These are phyloP conservation scores for Fragum fragum DNA, from an alignment of 2,888 invertebrate species.

Conservation along the genomic window DNA sequence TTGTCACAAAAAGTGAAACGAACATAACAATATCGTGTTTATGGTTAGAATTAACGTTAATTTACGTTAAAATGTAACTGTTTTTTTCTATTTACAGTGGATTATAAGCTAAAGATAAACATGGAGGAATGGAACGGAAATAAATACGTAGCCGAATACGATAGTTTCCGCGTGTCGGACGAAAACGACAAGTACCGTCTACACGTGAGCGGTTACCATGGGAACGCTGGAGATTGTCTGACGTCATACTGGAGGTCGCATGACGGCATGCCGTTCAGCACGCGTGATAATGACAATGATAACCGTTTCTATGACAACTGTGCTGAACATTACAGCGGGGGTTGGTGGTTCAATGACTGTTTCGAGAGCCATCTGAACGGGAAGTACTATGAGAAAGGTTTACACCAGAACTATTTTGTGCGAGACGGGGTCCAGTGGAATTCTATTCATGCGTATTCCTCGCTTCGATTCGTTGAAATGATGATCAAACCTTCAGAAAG, in stretches of 20 bases:
- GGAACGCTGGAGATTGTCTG: conserved; percentile 96
- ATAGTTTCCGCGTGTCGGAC: conserved; percentile 91
- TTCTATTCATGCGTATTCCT: conserved; percentile 83
- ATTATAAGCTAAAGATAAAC: conserved; percentile 93
- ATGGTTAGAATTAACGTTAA: no score
- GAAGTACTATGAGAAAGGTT: conserved; percentile 83
- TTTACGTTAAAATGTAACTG: no score
- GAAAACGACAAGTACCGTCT: conserved; percentile 92
- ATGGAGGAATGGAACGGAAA: conserved; percentile 95
- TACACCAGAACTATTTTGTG: conserved; percentile 84
- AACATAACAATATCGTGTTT: no score
- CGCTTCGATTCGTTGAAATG: conserved; percentile 83
- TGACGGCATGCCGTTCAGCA: conserved; percentile 96
- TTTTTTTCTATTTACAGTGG: conserved; percentile 87
- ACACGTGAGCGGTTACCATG: conserved; percentile 91
- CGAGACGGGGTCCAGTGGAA: conserved; percentile 86
- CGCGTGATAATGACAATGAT: conserved; percentile 96
- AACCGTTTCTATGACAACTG: conserved; percentile 87
- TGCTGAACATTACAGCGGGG: conserved; percentile 83
- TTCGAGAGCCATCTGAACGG: conserved; percentile 86
- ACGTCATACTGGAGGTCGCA: conserved; percentile 91
- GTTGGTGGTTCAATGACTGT: conserved; percentile 86
- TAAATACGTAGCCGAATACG: conserved; percentile 93
- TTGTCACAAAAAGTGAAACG: no score
- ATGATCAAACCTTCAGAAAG: conserved; percentile 81